A percentile compares a stretch with the other conserved stretches of the same genome.
phyloP scores from a whole-genome alignment of 92 coral and sea anemone genomes.

The Phymanthus crucifer region DNA sequence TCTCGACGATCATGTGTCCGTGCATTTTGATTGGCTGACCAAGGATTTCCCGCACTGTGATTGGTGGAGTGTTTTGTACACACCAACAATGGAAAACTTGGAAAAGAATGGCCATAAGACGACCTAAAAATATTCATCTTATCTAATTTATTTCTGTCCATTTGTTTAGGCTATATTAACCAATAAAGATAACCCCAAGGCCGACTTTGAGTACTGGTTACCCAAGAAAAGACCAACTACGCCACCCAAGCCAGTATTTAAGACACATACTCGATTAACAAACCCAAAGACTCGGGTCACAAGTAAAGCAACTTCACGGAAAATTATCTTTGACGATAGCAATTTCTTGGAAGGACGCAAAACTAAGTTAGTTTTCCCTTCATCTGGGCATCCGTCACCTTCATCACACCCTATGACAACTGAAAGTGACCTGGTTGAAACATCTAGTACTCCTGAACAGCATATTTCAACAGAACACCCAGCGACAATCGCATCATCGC shows the following conservation, averaged over 20 bases:
- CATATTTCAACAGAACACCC: background rate
- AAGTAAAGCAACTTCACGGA: background rate
- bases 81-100: no score
- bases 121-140: no score
- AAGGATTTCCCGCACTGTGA: no score
- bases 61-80: no score
- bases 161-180: conserved; percentile 19
- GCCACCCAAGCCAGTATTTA: background rate
- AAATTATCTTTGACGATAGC: background rate
- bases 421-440: background rate
- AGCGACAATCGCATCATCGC: background rate
- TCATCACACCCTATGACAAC: background rate
- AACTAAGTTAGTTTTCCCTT: background rate
- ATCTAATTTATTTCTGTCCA: no score
- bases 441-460: conserved; percentile 2
- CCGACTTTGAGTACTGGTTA: conserved; percentile 49
- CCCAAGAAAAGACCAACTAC: conserved; percentile 29
- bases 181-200: conserved; percentile 2
- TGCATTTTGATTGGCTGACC: background rate
- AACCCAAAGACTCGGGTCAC: background rate
- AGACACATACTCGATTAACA: background rate
- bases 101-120: no score
- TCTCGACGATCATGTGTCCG: no score
- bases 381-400: background rate
- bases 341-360: background rate